Percentiles rank a stretch among this genome's conserved stretches.
These are phyloP conservation scores for Glareola pratincola DNA, from an alignment of 2,113 vertebrate genomes.

Conservation along the genomic window DNA sequence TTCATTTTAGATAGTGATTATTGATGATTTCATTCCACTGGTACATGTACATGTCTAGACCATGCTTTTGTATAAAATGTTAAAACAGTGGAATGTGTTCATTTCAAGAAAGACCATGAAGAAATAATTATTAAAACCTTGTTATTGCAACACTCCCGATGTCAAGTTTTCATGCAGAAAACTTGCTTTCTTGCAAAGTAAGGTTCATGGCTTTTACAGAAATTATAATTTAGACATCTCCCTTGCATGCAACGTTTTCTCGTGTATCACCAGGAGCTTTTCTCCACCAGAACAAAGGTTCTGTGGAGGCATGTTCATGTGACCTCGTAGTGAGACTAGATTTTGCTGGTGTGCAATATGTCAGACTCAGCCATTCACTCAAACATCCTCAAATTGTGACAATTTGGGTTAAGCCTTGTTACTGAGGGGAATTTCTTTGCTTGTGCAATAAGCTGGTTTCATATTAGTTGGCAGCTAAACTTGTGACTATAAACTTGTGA, in stretches of 20 bases:
- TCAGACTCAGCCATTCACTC: neutral
- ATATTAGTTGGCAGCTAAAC: neutral
- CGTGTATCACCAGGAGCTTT: neutral
- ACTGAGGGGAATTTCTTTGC: neutral
- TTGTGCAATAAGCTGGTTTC: neutral
- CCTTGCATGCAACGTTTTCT: neutral
- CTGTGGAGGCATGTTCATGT: neutral
- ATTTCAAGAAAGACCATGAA: conserved; percentile 41
- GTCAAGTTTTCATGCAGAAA: neutral
- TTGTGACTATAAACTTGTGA: neutral
- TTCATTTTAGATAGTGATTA: conserved; percentile 98
- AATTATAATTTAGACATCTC: neutral
- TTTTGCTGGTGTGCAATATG: neutral
- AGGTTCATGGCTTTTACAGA: neutral
- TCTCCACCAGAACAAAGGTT: neutral
- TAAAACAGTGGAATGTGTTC: conserved; percentile 55
- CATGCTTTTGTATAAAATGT: conserved; percentile 73
- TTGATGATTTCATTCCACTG: conserved; percentile 96
- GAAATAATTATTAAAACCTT: conserved; percentile 45
- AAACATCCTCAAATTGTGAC: neutral
- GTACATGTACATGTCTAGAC: conserved; percentile 86
- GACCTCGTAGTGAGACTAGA: neutral
- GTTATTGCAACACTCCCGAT: neutral
- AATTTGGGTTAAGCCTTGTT: neutral
- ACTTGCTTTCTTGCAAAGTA: neutral